Evolutionary conservation across 2,888 invertebrate species (phyloP).

Genomic region (Drosophila vallismaia): DNA sequence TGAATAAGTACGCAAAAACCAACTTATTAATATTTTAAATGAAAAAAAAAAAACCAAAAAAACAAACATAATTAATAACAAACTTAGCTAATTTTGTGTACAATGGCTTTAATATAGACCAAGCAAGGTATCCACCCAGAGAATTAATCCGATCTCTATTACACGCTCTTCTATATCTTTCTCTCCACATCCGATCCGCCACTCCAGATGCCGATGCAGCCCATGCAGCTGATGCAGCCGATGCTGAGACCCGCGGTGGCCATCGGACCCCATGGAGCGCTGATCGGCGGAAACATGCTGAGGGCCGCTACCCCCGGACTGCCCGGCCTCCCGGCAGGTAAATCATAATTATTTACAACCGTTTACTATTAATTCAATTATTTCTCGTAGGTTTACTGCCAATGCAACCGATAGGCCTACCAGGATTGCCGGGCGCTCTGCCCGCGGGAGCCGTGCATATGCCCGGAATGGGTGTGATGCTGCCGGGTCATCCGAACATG

Average conservation of each 20-base stretch:
- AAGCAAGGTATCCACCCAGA: slow-evolving; percentile 41
- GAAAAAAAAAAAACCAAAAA: slow-evolving; percentile 46
- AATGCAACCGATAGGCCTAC: slow-evolving; percentile 82
- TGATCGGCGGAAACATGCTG: slow-evolving; percentile 83
- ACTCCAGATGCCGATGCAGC: slow-evolving; percentile 76
- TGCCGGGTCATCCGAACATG: slow-evolving; percentile 84
- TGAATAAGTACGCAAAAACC: slow-evolving; percentile 62
- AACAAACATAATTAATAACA: slow-evolving; percentile 69
- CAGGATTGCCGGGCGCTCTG: slow-evolving; percentile 66
- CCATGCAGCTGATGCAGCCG: slow-evolving; percentile 83
- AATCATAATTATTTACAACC: slow-evolving; percentile 32
- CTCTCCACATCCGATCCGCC: slow-evolving; percentile 38
- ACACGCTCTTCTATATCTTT: slow-evolving; percentile 74
- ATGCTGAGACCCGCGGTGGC: slow-evolving; percentile 83
- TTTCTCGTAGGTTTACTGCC: slow-evolving; percentile 79
- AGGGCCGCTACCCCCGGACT: slow-evolving; percentile 70
- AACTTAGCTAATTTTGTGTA: slow-evolving; percentile 77
- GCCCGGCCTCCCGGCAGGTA: slow-evolving; percentile 83
- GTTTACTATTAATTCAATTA: background rate
- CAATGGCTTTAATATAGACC: slow-evolving; percentile 75
- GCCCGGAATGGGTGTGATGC: slow-evolving; percentile 85
- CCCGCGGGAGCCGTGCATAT: slow-evolving; percentile 79
- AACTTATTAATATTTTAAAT: slow-evolving; percentile 66
- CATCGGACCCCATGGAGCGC: slow-evolving; percentile 81
- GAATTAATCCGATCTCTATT: slow-evolving; percentile 50